phyloP scores from a whole-genome alignment of 2,113 vertebrate genomes.

The Cochlearius cochlearius region DNA sequence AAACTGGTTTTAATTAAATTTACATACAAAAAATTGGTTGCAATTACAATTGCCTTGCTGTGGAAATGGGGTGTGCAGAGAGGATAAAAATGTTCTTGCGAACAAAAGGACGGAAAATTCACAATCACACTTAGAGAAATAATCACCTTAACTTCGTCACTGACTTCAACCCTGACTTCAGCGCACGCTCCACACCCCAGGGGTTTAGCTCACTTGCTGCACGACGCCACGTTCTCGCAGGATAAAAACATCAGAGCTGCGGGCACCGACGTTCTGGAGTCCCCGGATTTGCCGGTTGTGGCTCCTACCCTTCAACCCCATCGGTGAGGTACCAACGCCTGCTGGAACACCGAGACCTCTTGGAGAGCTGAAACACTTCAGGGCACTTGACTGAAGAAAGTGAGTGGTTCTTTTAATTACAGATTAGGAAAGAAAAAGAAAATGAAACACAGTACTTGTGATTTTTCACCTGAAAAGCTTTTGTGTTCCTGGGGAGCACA shows the following conservation, averaged over 20 bases:
- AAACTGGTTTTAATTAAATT: conserved; percentile 58
- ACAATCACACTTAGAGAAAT: not conserved
- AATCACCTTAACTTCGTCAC: not conserved
- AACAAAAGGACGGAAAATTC: not conserved
- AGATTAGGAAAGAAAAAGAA: not conserved
- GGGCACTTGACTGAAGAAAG: not conserved
- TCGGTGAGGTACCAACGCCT: not conserved
- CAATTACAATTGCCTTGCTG: conserved; percentile 7
- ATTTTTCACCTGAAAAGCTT: not conserved
- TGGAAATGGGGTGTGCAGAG: not conserved
- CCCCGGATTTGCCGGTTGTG: not conserved
- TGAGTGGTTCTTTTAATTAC: not conserved
- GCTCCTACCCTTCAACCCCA: not conserved
- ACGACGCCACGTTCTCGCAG: not conserved
- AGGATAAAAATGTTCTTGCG: not conserved
- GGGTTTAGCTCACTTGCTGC: not conserved
- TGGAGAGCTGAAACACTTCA: not conserved
- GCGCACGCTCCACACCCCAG: not conserved
- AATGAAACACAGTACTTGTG: not conserved
- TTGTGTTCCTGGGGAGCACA: not conserved
- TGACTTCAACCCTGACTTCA: not conserved
- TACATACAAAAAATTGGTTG: conserved; percentile 33
- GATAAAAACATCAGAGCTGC: not conserved
- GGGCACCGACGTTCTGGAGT: not conserved
- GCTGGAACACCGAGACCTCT: not conserved